Base-by-base conservation (phyloP, 1,140 invertebrate species). In the Eciton burchellii region DNA sequence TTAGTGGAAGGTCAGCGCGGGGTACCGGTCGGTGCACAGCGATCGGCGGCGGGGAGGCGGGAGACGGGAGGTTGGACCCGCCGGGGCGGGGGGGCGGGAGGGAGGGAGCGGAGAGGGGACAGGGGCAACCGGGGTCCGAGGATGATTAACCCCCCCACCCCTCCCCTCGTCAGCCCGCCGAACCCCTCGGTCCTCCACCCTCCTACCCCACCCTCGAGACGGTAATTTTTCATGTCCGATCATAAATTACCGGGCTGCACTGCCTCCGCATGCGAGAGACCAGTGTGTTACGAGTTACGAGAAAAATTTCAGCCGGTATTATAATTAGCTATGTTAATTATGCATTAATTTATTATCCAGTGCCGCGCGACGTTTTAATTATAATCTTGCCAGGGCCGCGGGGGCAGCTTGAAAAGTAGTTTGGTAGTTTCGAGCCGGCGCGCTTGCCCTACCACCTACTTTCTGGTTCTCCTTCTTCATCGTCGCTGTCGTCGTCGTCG, bases 271-370 rank as follows among this genome's bases (percentile, higher is more conserved):
- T 91, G 88, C 91, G 89, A 88, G 87, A 85, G 84, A 88, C 82
- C 83, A 81, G 87, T 87, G 83, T 88, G 87, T 88, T 90, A 88
- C 89, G 89, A 92, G 89, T 91, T 91, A 91, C 90, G 91, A 91
- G 90, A 92, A 91, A 92, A 93, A 92, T 92, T 91, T 89, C 83
- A 88, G 88, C 88, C 90, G 87, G 91, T 93, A 93, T 93, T 93
- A 93, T 93, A 93, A 93, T 93, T 92, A 93, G 92, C 91, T 92
- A 92, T 92, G 92, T 93, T 93, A 93, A 93, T 93, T 93, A 93
- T 91, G 90, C 91, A 92, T 93, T 92, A 92, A 93, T 93, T 92
- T 92, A 93, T 92, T 91, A 92, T 92, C 86, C 90, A 84, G 84
- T 88, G 81, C 86, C 83, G 90, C 85, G 92, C 92, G 92, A 93